A percentile compares a stretch with the other conserved stretches of the same genome.
Conservation (phyloP, 2,797 vertebrate genomes). For the Tragelaphus oryx region DNA sequence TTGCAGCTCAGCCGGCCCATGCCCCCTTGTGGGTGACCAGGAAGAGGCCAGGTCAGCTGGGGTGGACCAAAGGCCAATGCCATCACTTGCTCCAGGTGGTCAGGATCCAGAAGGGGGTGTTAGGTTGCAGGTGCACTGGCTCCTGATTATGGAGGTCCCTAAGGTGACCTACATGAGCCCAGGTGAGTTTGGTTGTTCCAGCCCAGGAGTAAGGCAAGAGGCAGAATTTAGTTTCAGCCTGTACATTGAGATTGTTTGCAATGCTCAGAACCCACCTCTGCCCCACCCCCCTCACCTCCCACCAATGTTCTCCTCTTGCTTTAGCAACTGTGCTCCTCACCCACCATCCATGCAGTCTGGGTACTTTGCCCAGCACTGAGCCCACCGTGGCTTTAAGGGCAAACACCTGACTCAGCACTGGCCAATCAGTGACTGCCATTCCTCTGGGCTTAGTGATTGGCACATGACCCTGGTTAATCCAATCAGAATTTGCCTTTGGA, state of each 20-base stretch:
- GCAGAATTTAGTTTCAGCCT: not conserved
- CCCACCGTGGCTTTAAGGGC: not conserved
- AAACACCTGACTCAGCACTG: not conserved
- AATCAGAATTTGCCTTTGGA: not conserved
- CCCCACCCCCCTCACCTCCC: too few relatives aligned
- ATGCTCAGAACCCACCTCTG: not conserved
- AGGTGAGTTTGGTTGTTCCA: not conserved
- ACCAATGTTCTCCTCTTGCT: not conserved
- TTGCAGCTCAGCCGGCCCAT: not conserved
- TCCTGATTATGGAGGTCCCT: not conserved
- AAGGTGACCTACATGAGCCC: not conserved
- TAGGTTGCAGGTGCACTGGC: not conserved
- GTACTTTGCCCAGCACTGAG: not conserved
- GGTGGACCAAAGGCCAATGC: not conserved
- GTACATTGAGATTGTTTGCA: not conserved
- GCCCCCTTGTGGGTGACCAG: not conserved
- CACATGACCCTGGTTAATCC: not conserved
- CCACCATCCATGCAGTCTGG: too few relatives aligned
- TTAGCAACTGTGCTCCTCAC: not conserved
- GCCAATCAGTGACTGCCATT: not conserved
- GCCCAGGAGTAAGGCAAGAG: not conserved
- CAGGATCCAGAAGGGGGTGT: not conserved
- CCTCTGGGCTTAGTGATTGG: not conserved
- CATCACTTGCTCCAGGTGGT: not conserved
- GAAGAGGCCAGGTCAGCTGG: not conserved